A percentile compares a stretch with the other conserved stretches of the same genome.
phyloP scores from a whole-genome alignment of 2,888 invertebrate genomes.

The Agelastica alni region DNA sequence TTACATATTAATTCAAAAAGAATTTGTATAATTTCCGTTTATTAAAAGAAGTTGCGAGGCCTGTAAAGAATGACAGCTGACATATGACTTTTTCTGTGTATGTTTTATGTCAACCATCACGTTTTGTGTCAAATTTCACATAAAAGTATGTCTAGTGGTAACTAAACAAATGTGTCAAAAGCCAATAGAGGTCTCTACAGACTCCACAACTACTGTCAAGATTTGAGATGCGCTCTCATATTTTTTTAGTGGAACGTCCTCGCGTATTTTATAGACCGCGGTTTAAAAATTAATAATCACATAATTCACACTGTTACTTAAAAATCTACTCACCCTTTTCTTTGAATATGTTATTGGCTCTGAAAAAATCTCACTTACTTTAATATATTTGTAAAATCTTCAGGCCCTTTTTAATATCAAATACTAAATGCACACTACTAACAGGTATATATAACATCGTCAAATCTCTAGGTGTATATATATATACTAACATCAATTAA shows the following conservation, averaged over 20 bases:
- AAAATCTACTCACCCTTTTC: conserved; percentile 18
- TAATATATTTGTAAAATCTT: conserved; percentile 11
- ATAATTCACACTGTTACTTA: conserved; percentile 18
- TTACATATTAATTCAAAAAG: too few species aligned
- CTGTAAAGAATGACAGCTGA: too few species aligned
- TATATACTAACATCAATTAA: conserved; percentile 18
- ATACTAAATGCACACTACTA: conserved; percentile 19
- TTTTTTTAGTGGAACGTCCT: too few species aligned
- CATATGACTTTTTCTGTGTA: too few species aligned
- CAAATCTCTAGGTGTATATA: conserved; percentile 22
- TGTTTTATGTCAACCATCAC: too few species aligned
- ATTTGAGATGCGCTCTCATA: too few species aligned
- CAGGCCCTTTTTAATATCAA: conserved; percentile 13
- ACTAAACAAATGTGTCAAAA: too few species aligned
- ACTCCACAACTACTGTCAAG: too few species aligned
- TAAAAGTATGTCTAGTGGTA: too few species aligned
- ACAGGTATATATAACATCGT: conserved; percentile 21
- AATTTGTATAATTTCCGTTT: background rate
- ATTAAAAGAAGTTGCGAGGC: too few species aligned
- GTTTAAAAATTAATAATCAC: background rate
- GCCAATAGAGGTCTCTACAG: too few species aligned
- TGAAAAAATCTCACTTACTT: conserved; percentile 8
- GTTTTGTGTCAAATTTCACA: too few species aligned
- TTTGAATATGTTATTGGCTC: background rate
- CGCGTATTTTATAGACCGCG: conserved; percentile 11